Conservation (phyloP, 2,888 invertebrate genomes). For the Phragmatobia fuliginosa region DNA sequence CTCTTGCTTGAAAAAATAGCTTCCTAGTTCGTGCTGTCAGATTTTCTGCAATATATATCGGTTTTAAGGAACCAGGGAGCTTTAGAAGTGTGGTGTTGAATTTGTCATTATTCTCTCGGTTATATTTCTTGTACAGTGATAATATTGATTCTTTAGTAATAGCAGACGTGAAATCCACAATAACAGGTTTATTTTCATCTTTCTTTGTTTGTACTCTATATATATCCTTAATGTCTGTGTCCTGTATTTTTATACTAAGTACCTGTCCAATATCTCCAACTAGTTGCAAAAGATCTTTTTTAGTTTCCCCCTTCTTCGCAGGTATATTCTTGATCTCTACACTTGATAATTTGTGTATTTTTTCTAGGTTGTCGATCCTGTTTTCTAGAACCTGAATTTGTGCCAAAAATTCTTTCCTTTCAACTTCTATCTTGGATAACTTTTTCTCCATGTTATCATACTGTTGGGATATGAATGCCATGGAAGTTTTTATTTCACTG, state of each 20-base stretch:
- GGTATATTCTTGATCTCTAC: neutral
- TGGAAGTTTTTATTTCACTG: neutral
- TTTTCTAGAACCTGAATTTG: neutral
- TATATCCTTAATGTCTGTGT: neutral
- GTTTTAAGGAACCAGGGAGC: neutral
- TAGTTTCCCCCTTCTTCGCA: neutral
- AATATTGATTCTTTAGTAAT: neutral
- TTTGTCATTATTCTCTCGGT: neutral
- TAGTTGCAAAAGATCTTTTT: neutral
- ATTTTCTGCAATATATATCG: neutral
- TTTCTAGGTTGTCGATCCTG: neutral
- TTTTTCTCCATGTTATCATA: neutral
- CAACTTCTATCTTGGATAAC: neutral
- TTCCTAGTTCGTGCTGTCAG: no score
- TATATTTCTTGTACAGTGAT: neutral
- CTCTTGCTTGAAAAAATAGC: no score
- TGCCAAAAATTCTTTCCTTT: neutral
- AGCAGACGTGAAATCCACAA: neutral
- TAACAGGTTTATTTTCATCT: neutral
- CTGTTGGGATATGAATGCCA: neutral
- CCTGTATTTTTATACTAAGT: neutral
- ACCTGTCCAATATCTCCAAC: neutral
- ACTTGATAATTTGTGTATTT: neutral
- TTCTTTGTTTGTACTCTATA: neutral
- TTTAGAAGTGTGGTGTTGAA: neutral